A percentile compares a stretch with the other conserved stretches of the same genome.
Evolutionary conservation across 2,113 vertebrate genomes (phyloP).

Genomic region (Eurypyga helias): DNA sequence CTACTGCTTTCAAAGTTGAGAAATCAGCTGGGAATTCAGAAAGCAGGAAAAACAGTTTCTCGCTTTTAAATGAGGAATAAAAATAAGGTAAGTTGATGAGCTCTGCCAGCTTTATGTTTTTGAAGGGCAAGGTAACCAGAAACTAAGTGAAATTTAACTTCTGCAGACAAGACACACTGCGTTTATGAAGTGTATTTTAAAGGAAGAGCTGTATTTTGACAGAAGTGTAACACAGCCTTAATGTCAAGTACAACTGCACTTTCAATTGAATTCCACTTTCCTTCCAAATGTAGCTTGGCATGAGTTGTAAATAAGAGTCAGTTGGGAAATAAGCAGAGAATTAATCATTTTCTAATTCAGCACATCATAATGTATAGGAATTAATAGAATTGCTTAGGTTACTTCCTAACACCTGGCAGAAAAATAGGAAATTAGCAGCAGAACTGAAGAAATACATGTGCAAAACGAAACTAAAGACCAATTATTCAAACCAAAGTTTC

Average conservation of each 20-base stretch:
- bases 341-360: background rate
- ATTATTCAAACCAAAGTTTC: background rate
- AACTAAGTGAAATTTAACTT: slow-evolving; percentile 10
- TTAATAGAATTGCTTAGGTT: background rate
- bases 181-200: background rate
- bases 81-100: slow-evolving; percentile 19
- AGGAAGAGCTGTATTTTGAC: slow-evolving; percentile 17
- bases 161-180: background rate
- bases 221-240: background rate
- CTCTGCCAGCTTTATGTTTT: background rate
- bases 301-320: background rate
- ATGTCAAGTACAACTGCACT: background rate
- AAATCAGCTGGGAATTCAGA: slow-evolving; percentile 45
- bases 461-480: background rate
- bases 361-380: background rate
- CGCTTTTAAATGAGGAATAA: slow-evolving; percentile 3
- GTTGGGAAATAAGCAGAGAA: background rate
- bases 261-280: background rate
- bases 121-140: slow-evolving; percentile 50
- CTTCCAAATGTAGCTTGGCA: background rate
- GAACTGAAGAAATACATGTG: background rate
- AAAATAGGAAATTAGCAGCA: background rate
- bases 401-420: background rate
- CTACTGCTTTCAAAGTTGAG: slow-evolving; percentile 32
- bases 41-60: slow-evolving; percentile 42